Percentiles rank a stretch among this genome's conserved stretches.
Conservation (phyloP, 2,797 vertebrate genomes). For the Poliocrania exsul region DNA sequence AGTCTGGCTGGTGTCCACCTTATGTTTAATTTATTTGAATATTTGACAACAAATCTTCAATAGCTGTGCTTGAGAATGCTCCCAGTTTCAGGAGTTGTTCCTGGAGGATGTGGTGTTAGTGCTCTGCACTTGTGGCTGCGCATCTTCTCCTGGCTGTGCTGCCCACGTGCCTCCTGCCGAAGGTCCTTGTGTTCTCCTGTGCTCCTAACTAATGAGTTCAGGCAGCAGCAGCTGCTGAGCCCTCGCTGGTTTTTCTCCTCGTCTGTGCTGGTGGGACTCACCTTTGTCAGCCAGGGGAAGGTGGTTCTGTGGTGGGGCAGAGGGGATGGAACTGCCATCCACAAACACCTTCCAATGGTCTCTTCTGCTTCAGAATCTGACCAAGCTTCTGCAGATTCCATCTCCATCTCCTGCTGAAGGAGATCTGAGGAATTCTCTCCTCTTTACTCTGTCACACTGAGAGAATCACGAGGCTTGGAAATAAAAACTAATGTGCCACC, state of each 20-base stretch:
- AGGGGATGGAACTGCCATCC: background rate
- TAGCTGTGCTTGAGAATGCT: background rate
- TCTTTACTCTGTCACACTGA: background rate
- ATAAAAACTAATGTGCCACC: accelerated
- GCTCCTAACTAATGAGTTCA: no score
- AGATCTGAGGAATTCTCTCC: background rate
- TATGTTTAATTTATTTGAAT: background rate
- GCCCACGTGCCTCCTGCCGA: background rate
- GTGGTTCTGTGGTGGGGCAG: background rate
- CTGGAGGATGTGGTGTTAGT: background rate
- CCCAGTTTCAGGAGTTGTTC: background rate
- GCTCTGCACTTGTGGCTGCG: background rate
- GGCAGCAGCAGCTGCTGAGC: background rate
- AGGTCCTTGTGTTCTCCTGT: background rate
- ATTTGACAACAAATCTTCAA: background rate
- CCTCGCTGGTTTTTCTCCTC: background rate
- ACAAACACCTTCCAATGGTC: background rate
- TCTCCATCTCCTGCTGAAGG: background rate
- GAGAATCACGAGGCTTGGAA: background rate
- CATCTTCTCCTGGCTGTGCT: background rate
- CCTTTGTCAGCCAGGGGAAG: background rate
- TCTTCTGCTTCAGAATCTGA: background rate
- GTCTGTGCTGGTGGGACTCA: background rate
- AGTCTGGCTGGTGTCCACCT: background rate
- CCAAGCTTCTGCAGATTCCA: background rate